Percentiles rank a stretch among this genome's conserved stretches.
These are phyloP conservation scores for Sebastes matsubarae DNA, from an alignment of 2,797 vertebrate genomes.

Conservation along the genomic window DNA sequence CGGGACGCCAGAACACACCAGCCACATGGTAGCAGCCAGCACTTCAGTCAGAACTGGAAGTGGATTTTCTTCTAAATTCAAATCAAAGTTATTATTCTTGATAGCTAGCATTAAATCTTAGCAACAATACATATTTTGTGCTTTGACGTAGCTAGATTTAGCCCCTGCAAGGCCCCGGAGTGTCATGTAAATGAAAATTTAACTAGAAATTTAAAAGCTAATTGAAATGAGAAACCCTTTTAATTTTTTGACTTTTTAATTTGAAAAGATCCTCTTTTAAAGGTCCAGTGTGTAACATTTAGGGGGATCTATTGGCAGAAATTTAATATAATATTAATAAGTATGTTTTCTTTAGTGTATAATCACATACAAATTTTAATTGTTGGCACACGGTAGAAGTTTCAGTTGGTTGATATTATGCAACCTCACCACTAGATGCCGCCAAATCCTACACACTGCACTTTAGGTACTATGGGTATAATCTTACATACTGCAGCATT, in stretches of 20 bases:
- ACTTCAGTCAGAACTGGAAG: not conserved
- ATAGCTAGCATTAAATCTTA: not conserved
- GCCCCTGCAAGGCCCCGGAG: not conserved
- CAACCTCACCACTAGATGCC: not conserved
- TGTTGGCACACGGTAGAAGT: too few species aligned
- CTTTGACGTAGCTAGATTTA: not conserved
- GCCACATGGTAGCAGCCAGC: conserved; percentile 67
- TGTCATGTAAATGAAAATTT: not conserved
- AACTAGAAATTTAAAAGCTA: not conserved
- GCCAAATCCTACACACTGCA: too few species aligned
- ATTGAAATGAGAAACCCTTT: not conserved
- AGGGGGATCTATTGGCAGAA: too few species aligned
- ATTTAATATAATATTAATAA: too few species aligned
- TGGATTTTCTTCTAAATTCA: not conserved
- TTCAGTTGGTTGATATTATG: too few species aligned
- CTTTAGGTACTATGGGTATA: not conserved
- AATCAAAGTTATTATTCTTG: not conserved
- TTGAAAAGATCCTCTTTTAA: too few species aligned
- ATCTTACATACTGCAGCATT: not conserved
- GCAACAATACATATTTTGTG: not conserved
- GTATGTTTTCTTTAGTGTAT: too few species aligned
- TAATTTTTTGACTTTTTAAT: too few species aligned
- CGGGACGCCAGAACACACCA: conserved; percentile 78
- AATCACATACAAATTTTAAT: too few species aligned
- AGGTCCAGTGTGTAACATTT: too few species aligned